Evolutionary conservation across 2,113 vertebrate species (phyloP).

Genomic region (Pogonocichla stellata): DNA sequence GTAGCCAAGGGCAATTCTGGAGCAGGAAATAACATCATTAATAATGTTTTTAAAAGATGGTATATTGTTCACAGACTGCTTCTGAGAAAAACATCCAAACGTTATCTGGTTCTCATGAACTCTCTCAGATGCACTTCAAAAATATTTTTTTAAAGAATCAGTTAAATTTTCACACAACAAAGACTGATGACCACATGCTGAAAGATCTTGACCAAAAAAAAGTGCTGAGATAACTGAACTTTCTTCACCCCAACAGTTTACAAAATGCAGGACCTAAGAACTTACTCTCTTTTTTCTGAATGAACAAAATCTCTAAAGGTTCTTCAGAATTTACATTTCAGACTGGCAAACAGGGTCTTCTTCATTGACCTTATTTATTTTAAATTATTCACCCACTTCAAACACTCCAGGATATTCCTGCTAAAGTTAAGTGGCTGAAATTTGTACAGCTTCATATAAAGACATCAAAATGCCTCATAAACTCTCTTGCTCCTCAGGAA

Average conservation of each 20-base stretch:
- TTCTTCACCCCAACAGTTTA: not conserved
- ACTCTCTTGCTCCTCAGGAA: conserved; percentile 39
- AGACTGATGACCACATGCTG: not conserved
- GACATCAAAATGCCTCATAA: conserved; percentile 55
- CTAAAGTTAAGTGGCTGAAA: conserved; percentile 31
- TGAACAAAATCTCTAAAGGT: not conserved
- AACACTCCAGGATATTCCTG: not conserved
- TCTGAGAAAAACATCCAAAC: conserved; percentile 18
- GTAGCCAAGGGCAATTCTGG: not conserved
- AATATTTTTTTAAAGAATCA: not conserved
- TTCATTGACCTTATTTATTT: conserved; percentile 45
- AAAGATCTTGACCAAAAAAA: not conserved
- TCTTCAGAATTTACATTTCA: conserved; percentile 34
- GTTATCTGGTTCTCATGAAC: not conserved
- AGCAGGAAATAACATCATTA: not conserved
- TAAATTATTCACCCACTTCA: conserved; percentile 38
- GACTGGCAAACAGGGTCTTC: conserved; percentile 5
- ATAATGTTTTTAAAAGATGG: not conserved
- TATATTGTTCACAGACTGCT: not conserved
- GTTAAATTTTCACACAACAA: not conserved
- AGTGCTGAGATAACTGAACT: not conserved
- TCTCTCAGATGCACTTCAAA: not conserved
- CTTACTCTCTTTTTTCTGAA: not conserved
- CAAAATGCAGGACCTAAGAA: not conserved
- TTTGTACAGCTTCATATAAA: conserved; percentile 33